Evolutionary conservation across 1,140 invertebrate species (phyloP).

Genomic region (Zaprionus vittiger): DNA sequence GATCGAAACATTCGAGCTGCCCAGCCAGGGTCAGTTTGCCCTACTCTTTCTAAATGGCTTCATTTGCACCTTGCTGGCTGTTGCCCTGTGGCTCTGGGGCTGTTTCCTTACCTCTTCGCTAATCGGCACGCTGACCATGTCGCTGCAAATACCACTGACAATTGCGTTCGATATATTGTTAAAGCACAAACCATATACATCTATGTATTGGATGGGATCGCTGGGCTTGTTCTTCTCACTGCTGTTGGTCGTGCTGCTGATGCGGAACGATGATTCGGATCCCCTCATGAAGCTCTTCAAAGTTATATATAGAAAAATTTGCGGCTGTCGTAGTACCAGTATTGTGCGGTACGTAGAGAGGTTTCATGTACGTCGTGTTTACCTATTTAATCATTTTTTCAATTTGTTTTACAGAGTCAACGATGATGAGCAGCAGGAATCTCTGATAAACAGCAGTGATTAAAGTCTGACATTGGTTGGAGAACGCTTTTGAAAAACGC

Average conservation of each 20-base stretch:
- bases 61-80: constrained; percentile 94
- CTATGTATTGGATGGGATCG: constrained; percentile 92
- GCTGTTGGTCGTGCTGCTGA: constrained; percentile 89
- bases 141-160: constrained; percentile 93
- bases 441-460: constrained; percentile 87
- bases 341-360: constrained; percentile 84
- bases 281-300: constrained; percentile 89
- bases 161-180: constrained; percentile 92
- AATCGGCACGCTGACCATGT: constrained; percentile 92
- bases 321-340: constrained; percentile 85
- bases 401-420: constrained; percentile 86
- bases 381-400: not conserved
- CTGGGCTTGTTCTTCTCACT: constrained; percentile 92
- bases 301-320: constrained; percentile 86
- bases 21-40: constrained; percentile 91
- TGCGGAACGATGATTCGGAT: constrained; percentile 94
- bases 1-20: constrained; percentile 92
- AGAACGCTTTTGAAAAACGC: constrained; percentile 64
- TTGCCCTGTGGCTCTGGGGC: constrained; percentile 95
- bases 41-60: constrained; percentile 93
- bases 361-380: not conserved
- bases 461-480: constrained; percentile 30
- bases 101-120: constrained; percentile 95
- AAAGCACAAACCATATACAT: constrained; percentile 90
- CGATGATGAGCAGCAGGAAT: constrained; percentile 90